These are phyloP conservation scores for Drosophila kurseongensis DNA, from an alignment of 1,140 invertebrate species.

Conservation along the genomic window DNA sequence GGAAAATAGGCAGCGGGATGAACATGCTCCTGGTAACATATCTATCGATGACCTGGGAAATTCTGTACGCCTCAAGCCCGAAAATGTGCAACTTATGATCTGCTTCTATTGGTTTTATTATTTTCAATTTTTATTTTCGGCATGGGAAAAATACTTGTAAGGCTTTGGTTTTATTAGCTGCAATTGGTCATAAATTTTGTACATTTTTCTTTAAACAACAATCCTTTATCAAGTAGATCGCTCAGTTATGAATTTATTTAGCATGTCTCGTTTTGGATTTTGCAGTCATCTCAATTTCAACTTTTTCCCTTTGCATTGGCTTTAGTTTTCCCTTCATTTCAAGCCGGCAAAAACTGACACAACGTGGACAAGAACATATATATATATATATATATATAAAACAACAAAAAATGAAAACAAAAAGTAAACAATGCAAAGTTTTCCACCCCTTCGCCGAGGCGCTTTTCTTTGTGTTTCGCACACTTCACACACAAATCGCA, in stretches of 20 bases:
- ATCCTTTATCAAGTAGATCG: too few relatives aligned
- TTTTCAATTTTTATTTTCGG: not conserved
- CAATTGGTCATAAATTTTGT: too few relatives aligned
- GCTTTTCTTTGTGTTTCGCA: constrained; percentile 44
- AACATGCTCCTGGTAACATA: constrained; percentile 47
- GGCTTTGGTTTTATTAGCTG: not conserved
- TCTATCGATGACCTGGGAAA: constrained; percentile 37
- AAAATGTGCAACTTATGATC: not conserved
- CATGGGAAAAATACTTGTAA: not conserved
- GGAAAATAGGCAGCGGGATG: constrained; percentile 21
- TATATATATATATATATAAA: constrained; percentile 8
- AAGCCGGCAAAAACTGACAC: constrained; percentile 3
- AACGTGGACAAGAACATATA: constrained; percentile 29
- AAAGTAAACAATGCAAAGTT: constrained; percentile 73
- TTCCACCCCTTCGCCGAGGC: constrained; percentile 27
- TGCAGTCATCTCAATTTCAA: not conserved
- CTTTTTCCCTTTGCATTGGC: constrained; percentile 1
- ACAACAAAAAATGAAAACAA: constrained; percentile 65
- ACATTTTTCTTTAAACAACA: too few relatives aligned
- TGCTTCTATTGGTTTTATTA: not conserved
- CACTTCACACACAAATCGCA: constrained; percentile 61
- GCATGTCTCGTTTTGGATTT: not conserved
- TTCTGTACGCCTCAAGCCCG: not conserved
- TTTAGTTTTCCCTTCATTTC: not conserved
- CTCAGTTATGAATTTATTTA: not conserved